A percentile compares a stretch with the other conserved stretches of the same genome.
Conservation (phyloP, 2,113 vertebrate species). For the Thermophis baileyi region DNA sequence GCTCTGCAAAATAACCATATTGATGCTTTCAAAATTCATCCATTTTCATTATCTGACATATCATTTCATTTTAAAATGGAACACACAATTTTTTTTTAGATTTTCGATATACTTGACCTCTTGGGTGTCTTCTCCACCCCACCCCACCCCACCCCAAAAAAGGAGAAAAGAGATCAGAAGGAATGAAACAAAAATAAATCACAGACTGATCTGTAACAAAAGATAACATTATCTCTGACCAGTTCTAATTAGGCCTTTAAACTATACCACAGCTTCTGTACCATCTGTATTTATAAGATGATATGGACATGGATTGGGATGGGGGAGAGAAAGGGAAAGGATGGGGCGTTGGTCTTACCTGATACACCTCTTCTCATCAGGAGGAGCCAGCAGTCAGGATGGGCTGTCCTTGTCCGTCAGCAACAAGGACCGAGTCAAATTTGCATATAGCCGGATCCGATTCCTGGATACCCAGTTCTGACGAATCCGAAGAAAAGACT, state of each 20-base stretch:
- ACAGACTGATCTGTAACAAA: background rate
- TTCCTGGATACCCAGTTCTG: no score
- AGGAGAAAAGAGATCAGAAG: background rate
- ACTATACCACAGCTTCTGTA: background rate
- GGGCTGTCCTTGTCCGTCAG: no score
- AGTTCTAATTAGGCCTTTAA: background rate
- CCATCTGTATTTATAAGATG: background rate
- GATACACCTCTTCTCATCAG: no score
- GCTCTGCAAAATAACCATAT: background rate
- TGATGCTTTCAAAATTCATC: background rate
- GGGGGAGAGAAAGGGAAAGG: background rate
- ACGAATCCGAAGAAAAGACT: no score
- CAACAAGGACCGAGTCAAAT: no score
- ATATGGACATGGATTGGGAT: background rate
- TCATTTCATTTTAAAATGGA: background rate
- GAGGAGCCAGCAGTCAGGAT: no score
- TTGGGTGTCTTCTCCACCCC: background rate
- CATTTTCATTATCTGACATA: background rate
- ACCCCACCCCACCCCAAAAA: background rate
- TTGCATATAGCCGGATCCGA: no score
- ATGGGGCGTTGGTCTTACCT: no score
- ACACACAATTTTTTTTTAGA: background rate
- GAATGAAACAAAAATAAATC: background rate
- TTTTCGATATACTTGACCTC: background rate
- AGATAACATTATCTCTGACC: background rate